Conservation (phyloP, 2,113 vertebrate species). For the Hyperoodon ampullatus region DNA sequence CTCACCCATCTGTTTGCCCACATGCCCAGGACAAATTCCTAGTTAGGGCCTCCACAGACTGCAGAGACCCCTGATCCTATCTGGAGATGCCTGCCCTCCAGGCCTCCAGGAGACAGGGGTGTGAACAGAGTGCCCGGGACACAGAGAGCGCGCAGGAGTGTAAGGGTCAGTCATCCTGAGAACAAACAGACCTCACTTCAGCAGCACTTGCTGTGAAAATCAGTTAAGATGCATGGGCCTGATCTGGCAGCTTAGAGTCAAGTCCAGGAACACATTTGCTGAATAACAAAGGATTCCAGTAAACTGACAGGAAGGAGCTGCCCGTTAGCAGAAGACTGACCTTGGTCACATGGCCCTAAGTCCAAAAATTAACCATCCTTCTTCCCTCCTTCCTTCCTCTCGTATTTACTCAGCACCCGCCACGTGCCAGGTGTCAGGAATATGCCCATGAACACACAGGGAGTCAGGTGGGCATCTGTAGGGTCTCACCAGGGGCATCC, state of each 20-base stretch:
- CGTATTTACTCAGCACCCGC: background rate
- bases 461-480: fast-evolving
- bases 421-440: fast-evolving
- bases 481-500: fast-evolving
- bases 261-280: background rate
- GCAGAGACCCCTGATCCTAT: background rate
- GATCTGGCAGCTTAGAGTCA: background rate
- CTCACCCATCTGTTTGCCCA: background rate
- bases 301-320: background rate
- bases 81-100: background rate
- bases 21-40: background rate
- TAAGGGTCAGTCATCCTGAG: background rate
- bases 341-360: background rate
- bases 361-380: background rate
- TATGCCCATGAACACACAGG: no score
- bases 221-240: background rate
- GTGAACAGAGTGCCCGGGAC: background rate
- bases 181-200: background rate
- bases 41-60: fast-evolving
- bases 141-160: fast-evolving
- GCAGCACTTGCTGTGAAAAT: fast-evolving
- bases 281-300: background rate
- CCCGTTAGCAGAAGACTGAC: background rate
- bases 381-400: background rate
- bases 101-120: background rate